Evolutionary conservation across 2,888 invertebrate genomes (phyloP).

Genomic region (Drosophila sordidula): DNA sequence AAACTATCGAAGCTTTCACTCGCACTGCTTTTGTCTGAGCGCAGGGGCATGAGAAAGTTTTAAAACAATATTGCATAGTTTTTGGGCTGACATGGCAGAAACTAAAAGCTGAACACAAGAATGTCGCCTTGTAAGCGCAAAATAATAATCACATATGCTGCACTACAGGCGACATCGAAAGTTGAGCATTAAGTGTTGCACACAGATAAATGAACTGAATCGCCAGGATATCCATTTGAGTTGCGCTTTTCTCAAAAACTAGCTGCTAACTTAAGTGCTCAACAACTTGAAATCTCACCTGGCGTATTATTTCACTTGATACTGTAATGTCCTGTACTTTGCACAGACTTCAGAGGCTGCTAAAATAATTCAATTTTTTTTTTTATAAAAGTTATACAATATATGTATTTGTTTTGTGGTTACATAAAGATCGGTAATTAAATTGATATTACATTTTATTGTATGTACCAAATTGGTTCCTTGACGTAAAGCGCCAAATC

Average conservation of each 20-base stretch:
- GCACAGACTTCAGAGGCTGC: too few relatives aligned
- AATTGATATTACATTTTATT: too few relatives aligned
- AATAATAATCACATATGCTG: constrained; percentile 44
- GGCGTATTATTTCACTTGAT: neutral
- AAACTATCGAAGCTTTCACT: constrained; percentile 58
- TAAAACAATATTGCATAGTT: constrained; percentile 54
- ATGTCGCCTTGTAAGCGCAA: constrained; percentile 30
- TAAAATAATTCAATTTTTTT: too few relatives aligned
- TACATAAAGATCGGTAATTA: too few relatives aligned
- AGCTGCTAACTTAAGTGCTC: neutral
- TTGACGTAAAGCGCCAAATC: too few relatives aligned
- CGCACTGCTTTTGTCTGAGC: constrained; percentile 18
- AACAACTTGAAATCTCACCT: neutral
- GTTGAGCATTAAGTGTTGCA: constrained; percentile 3
- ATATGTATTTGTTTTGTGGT: too few relatives aligned
- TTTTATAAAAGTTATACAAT: too few relatives aligned
- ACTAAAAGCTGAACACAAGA: constrained; percentile 14
- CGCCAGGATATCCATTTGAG: neutral
- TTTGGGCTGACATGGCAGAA: constrained; percentile 34
- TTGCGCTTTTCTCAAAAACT: neutral
- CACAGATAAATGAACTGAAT: neutral
- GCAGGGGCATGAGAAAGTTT: constrained; percentile 22
- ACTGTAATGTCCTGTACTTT: too few relatives aligned
- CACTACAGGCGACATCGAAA: constrained; percentile 9
- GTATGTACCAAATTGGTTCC: too few relatives aligned